Evolutionary conservation across 2,888 invertebrate species (phyloP).

Genomic region (Caenorhabditis sulstoni): DNA sequence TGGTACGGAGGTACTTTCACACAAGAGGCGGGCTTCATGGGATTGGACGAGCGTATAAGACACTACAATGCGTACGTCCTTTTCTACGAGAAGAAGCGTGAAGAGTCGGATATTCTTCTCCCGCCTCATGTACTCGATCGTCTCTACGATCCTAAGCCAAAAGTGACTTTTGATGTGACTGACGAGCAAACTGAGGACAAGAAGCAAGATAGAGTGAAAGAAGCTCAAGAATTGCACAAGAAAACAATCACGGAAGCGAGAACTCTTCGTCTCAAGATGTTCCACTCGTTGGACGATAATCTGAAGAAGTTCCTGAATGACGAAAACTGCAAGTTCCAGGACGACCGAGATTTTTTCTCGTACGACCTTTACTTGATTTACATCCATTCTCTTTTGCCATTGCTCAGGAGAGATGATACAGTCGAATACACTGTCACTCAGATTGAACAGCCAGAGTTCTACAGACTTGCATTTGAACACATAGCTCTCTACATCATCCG

Average conservation of each 20-base stretch:
- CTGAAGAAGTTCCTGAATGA: slow-evolving; percentile 45
- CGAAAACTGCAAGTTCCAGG: slow-evolving; percentile 44
- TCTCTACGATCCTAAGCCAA: slow-evolving; percentile 15
- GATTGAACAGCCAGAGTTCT: slow-evolving; percentile 20
- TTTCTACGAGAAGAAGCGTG: slow-evolving; percentile 80
- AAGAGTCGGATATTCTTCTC: slow-evolving; percentile 7
- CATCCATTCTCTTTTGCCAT: slow-evolving; percentile 34
- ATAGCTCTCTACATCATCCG: slow-evolving; percentile 36
- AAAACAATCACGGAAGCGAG: slow-evolving; percentile 31
- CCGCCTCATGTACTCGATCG: slow-evolving; percentile 19
- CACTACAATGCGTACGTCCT: slow-evolving; percentile 84
- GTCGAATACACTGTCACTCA: slow-evolving; percentile 42
- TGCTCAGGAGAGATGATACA: slow-evolving; percentile 32
- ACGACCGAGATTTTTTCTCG: slow-evolving; percentile 57
- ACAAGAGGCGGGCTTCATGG: slow-evolving; percentile 38
- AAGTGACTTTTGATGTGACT: slow-evolving; percentile 54
- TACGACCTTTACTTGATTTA: slow-evolving; percentile 47
- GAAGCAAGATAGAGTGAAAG: slow-evolving; percentile 18
- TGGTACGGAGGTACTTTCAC: slow-evolving; percentile 61
- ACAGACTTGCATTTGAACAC: slow-evolving; percentile 29
- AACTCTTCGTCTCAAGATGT: slow-evolving; percentile 44
- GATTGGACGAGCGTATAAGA: slow-evolving; percentile 82
- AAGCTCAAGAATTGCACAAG: slow-evolving; percentile 11
- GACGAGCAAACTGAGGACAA: slow-evolving; percentile 35
- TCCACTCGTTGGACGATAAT: slow-evolving; percentile 26